These are phyloP conservation scores for Pachymerium ferrugineum DNA, from an alignment of 2,888 invertebrate species.

Conservation along the genomic window DNA sequence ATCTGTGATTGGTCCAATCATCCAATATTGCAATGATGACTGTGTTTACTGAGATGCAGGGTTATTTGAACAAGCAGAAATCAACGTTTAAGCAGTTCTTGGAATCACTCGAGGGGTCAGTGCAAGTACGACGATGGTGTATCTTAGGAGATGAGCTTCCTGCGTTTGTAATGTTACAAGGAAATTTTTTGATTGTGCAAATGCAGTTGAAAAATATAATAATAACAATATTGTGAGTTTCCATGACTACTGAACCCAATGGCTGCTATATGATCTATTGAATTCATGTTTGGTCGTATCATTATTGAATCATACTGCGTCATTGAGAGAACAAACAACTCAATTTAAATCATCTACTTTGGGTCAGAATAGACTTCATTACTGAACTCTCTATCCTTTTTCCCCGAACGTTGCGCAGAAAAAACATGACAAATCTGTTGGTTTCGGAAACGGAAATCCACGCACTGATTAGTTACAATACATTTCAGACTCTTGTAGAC, in stretches of 20 bases:
- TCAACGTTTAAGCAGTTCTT: background rate
- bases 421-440: no score
- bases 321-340: background rate
- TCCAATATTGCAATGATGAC: background rate
- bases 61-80: background rate
- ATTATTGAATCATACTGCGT: background rate
- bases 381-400: no score
- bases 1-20: background rate
- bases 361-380: conserved; percentile 18
- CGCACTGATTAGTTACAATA: no score
- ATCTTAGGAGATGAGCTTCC: no score
- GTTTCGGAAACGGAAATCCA: no score
- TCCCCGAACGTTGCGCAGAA: no score
- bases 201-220: background rate
- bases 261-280: no score
- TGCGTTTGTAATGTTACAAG: background rate
- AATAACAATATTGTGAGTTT: background rate
- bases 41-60: background rate
- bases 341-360: background rate
- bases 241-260: conserved; percentile 1
- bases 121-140: no score
- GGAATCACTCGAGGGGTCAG: background rate
- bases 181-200: background rate
- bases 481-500: no score
- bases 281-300: background rate